A percentile compares a stretch with the other conserved stretches of the same genome.
These are phyloP conservation scores for Microchrysa polita DNA, from an alignment of 2,888 invertebrate genomes.

Conservation along the genomic window DNA sequence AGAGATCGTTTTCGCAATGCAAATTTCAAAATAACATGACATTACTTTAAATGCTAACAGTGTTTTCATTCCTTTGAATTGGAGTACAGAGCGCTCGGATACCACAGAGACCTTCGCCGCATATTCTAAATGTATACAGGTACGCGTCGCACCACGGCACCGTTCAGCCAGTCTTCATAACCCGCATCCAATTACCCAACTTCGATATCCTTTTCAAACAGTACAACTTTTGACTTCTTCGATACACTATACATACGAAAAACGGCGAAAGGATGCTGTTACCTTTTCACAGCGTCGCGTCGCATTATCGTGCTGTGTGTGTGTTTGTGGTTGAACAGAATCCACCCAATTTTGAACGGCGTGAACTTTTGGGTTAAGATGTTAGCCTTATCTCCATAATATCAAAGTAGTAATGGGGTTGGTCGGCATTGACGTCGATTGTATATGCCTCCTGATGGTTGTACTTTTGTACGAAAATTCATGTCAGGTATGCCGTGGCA, in stretches of 20 bases:
- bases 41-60: constrained; percentile 33
- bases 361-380: constrained; percentile 27
- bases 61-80: constrained; percentile 22
- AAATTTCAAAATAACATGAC: constrained; percentile 24
- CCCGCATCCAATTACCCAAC: too few relatives aligned
- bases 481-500: constrained; percentile 21
- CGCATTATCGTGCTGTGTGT: too few relatives aligned
- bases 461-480: constrained; percentile 2
- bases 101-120: neutral
- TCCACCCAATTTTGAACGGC: neutral
- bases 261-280: too few relatives aligned
- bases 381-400: constrained; percentile 13
- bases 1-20: constrained; percentile 12
- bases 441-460: neutral
- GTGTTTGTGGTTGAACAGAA: neutral
- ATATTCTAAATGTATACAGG: neutral
- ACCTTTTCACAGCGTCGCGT: too few relatives aligned
- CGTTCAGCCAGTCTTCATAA: neutral
- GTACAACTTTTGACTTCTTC: neutral
- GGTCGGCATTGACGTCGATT: neutral
- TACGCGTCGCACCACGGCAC: neutral
- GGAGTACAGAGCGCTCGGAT: too few relatives aligned
- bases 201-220: neutral
- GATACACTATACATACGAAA: too few relatives aligned
- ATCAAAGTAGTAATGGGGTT: constrained; percentile 8